A percentile compares a stretch with the other conserved stretches of the same genome.
phyloP scores from a whole-genome alignment of 2,113 vertebrate species.

The Ceratotherium simum region DNA sequence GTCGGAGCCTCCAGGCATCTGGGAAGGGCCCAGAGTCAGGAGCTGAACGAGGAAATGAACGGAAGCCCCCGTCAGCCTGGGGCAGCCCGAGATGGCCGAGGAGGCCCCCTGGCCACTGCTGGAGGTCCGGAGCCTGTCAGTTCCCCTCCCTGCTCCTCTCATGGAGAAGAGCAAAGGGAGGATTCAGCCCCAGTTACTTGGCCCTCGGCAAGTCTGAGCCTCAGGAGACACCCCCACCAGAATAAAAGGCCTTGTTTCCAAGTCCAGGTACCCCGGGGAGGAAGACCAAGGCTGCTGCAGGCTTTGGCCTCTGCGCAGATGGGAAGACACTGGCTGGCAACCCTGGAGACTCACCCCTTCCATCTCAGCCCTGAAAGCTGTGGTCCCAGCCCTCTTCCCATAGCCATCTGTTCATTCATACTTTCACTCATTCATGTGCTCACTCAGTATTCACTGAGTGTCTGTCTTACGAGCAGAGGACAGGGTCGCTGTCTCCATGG shows the following conservation, averaged over 20 bases:
- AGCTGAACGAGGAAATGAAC: background rate
- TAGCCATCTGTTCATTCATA: background rate
- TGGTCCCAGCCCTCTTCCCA: background rate
- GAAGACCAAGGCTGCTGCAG: rapidly evolving
- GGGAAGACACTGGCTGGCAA: too few species aligned
- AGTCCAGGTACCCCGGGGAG: background rate
- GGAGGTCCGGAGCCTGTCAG: background rate
- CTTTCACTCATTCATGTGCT: background rate
- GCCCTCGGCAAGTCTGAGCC: background rate
- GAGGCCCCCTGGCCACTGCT: too few species aligned
- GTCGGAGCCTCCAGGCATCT: constrained; percentile 79
- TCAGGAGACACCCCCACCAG: background rate
- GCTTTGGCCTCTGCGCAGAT: too few species aligned
- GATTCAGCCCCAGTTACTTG: too few species aligned
- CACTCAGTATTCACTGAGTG: background rate
- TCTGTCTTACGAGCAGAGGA: too few species aligned
- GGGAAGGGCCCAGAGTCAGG: constrained; percentile 78
- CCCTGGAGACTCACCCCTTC: too few species aligned
- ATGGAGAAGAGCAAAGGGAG: background rate
- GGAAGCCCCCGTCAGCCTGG: background rate
- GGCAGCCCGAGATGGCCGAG: too few species aligned
- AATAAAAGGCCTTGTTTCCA: background rate
- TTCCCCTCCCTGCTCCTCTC: too few species aligned
- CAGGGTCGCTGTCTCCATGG: rapidly evolving
- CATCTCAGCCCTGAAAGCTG: background rate